These are phyloP conservation scores for Aphaenogaster floridana DNA, from an alignment of 1,140 invertebrate genomes.

Conservation along the genomic window DNA sequence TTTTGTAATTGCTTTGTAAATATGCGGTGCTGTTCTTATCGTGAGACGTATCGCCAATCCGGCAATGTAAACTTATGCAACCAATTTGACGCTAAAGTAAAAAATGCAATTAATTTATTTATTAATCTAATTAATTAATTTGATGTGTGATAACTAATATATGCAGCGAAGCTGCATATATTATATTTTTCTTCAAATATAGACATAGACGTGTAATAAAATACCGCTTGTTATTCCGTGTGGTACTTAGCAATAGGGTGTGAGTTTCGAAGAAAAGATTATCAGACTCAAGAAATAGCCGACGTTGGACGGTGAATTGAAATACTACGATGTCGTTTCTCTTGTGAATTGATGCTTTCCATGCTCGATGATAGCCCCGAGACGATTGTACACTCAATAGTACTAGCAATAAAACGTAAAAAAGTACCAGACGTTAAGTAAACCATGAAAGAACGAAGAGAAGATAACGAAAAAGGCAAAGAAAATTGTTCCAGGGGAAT, in stretches of 20 bases:
- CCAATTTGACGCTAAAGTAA: neutral
- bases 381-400: conserved; percentile 2
- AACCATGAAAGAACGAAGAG: neutral
- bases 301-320: neutral
- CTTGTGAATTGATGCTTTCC: conserved; percentile 40
- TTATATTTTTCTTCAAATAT: neutral
- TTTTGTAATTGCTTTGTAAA: conserved; percentile 11
- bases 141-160: too few relatives aligned
- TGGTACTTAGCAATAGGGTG: neutral
- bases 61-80: neutral
- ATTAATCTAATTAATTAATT: neutral
- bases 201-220: neutral
- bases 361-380: conserved; percentile 12
- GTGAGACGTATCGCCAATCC: neutral
- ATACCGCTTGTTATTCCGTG: neutral
- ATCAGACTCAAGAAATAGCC: neutral
- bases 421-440: neutral
- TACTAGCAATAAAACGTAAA: conserved; percentile 10
- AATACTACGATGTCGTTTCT: conserved; percentile 16
- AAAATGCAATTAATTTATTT: neutral
- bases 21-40: neutral
- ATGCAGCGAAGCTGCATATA: neutral
- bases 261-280: conserved; percentile 1
- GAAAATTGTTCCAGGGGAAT: neutral
- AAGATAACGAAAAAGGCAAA: neutral